A percentile compares a stretch with the other conserved stretches of the same genome.
phyloP scores from a whole-genome alignment of 92 coral and sea anemone species.

The Epizoanthus scotinus region DNA sequence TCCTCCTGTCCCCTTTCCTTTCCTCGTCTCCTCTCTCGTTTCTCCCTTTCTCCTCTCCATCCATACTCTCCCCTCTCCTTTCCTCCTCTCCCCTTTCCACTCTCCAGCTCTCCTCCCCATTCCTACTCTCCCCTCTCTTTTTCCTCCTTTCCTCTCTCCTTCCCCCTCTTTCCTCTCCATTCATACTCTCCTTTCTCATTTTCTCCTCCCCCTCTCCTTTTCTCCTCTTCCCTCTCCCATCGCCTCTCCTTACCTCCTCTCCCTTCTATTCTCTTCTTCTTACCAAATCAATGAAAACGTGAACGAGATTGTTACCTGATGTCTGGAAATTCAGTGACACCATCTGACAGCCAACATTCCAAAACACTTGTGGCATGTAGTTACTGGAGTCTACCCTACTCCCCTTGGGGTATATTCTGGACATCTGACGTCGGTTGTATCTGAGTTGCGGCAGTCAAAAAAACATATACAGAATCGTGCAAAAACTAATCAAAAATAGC shows the following conservation, averaged over 20 bases:
- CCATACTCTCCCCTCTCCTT: too few relatives aligned
- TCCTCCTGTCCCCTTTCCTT: too few relatives aligned
- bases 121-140: too few relatives aligned
- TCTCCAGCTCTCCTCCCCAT: too few relatives aligned
- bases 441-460: constrained; percentile 43
- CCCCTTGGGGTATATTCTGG: constrained; percentile 97
- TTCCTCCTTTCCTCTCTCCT: too few relatives aligned
- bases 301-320: constrained; percentile 65
- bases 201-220: too few relatives aligned
- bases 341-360: constrained; percentile 99
- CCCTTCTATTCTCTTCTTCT: neutral
- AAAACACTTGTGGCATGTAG: constrained; percentile 98
- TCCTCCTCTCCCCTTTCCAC: too few relatives aligned
- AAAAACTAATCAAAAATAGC: neutral
- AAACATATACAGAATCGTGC: neutral
- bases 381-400: constrained; percentile 98
- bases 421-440: constrained; percentile 93
- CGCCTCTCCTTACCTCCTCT: neutral
- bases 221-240: too few relatives aligned
- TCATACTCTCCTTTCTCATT: too few relatives aligned
- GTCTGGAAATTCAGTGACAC: constrained; percentile 97
- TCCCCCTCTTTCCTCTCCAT: too few relatives aligned
- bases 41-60: too few relatives aligned
- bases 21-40: too few relatives aligned
- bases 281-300: neutral